phyloP scores from a whole-genome alignment of 2,888 invertebrate genomes.

The Adineta ricciae region DNA sequence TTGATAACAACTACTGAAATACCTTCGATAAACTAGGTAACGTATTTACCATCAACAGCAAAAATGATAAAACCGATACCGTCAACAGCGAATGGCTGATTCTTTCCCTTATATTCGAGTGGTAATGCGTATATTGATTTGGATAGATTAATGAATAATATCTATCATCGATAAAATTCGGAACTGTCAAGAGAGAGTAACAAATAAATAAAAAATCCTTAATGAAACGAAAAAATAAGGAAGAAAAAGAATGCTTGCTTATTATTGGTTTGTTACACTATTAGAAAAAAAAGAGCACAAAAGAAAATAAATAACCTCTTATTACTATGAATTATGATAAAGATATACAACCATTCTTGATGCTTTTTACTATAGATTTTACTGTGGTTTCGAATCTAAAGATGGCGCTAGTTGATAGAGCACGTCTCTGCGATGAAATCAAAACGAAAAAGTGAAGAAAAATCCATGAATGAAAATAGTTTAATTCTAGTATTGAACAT shows the following conservation, averaged over 20 bases:
- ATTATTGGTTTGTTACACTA: background rate
- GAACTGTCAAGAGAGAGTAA: background rate
- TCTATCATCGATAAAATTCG: background rate
- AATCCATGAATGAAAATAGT: background rate
- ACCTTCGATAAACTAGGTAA: background rate
- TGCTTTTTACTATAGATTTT: background rate
- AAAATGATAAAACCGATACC: no score
- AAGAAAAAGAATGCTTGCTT: background rate
- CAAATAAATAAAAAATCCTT: background rate
- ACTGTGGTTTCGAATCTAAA: background rate
- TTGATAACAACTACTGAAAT: background rate
- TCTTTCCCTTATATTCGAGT: background rate
- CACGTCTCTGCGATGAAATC: no score
- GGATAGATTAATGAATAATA: background rate
- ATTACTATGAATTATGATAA: background rate
- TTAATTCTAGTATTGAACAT: background rate
- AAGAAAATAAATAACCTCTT: background rate
- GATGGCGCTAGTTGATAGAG: background rate
- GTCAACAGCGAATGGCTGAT: no score
- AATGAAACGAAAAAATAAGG: constrained; percentile 8
- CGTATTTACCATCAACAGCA: background rate
- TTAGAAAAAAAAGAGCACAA: background rate
- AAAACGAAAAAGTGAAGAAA: background rate
- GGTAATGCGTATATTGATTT: background rate
- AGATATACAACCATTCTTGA: background rate